Evolutionary conservation across 2,113 vertebrate species (phyloP), one percentile per base, ranked within the genome.

Genomic region (Serinus canaria): DNA sequence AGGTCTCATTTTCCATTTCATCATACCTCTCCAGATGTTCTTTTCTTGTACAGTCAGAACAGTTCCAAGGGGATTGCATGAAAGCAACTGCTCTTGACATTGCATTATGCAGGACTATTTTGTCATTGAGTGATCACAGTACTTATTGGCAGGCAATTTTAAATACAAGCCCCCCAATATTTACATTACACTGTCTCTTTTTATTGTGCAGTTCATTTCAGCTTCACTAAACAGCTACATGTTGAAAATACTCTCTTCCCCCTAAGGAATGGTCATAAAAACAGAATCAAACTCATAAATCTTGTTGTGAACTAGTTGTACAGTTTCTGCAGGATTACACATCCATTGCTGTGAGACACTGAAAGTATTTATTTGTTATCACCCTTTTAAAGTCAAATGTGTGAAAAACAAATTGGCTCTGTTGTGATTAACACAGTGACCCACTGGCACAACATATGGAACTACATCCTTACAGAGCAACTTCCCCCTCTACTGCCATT

Each of bases 261-360:
- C 81, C 66, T 89, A 77, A 96, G 66, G 27, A 96, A 91, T 59
- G 89, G 90, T 80, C 92, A 79, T 96, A 95, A 95, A 97, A 97
- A 4, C 73, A 92, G 83, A 95, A 94, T 92, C 95, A 94, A 80
- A 79, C 91, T 93, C 89, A 96, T 97, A 96, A 95, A 97, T 97
- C 95, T 90, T 91, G 46, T 86, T 80, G 69, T 75, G 93, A 97
- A 93, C 72, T 75, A 85, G 89, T 92, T 80, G 75, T 90, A 83
- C 74, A 30, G 59, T 94, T 97, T 96, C 90, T 90, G 81, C 86
- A 95, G 93, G 91, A 93, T 84, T 96, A 74, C 72, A 72, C 82
- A 95, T 64, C 73, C 78, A 55, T 80, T 88, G 66, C 84, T 95
- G 80, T 83, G 91, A 91, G 78, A 90, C 90, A 69, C 33, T 60